Base-by-base conservation (phyloP, 2,888 invertebrate species). In the Suillia variegata region DNA sequence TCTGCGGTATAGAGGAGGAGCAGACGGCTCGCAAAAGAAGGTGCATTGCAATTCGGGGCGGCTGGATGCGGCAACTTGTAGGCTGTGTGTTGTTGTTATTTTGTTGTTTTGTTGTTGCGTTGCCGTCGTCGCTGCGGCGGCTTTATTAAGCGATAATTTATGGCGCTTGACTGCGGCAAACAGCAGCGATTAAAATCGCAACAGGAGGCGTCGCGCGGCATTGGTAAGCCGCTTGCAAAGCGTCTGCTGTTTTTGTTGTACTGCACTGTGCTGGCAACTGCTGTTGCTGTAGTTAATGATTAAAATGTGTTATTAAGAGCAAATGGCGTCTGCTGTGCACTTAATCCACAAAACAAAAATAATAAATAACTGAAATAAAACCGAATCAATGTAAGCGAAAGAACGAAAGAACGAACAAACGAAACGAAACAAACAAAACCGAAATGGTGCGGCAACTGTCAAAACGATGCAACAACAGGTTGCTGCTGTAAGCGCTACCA, bases 91-190 rank as follows among this genome's bases (percentile, higher is more conserved):
- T n/a, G n/a, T n/a, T 52, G 31, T 20, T 33, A 52, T 52, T 55
- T 62, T 58, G 63, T n/a, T n/a, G n/a, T n/a, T n/a, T n/a, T n/a
- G n/a, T n/a, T n/a, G n/a, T n/a, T n/a, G n/a, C n/a, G n/a, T n/a
- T n/a, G n/a, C n/a, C n/a, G n/a, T n/a, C n/a, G n/a, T n/a, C n/a
- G n/a, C n/a, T n/a, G n/a, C n/a, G n/a, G n/a, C 18, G 61, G 63
- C 54, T 61, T 63, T 61, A 63, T 61, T 61, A 63, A 61, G 54
- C 61, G 61, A 56, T 63, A 61, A 63, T 63, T 63, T 61, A 61
- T 61, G 45, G 49, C 59, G 56, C 48, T 56, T 52, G 47, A 22
- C 52, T 61, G 61, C 52, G 61, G 56, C 54, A 24, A 22, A 22
- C n/a, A n/a, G 38, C 15, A n/a, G 62, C 48, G 56, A 62, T 62